Conservation (phyloP, 2,113 vertebrate species). For the Spizaetus ornatus region DNA sequence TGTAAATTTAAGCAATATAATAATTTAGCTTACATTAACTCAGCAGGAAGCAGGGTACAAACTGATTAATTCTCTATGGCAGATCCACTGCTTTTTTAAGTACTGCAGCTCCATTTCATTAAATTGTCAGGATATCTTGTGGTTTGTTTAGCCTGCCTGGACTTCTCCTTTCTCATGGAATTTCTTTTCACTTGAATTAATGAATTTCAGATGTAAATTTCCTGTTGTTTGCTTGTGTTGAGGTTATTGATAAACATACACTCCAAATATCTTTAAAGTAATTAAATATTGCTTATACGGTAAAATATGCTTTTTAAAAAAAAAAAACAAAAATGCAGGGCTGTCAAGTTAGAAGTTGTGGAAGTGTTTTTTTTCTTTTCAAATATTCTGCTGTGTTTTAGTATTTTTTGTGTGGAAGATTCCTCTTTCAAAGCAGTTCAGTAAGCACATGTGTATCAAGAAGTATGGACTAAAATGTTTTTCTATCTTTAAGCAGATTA, state of each 20-base stretch:
- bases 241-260: neutral
- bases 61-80: conserved; percentile 60
- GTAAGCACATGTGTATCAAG: neutral
- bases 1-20: conserved; percentile 72
- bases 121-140: conserved; percentile 40
- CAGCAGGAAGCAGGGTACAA: conserved; percentile 66
- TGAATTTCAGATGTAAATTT: neutral
- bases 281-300: neutral
- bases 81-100: conserved; percentile 55
- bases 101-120: conserved; percentile 35
- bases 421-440: conserved; percentile 20
- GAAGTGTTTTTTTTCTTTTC: neutral
- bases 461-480: neutral
- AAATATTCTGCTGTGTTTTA: neutral
- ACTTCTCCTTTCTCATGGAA: neutral
- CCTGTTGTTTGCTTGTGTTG: neutral
- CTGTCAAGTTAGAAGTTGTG: neutral
- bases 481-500: conserved; percentile 35
- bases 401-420: neutral
- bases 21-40: conserved; percentile 73
- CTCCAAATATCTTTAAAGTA: neutral
- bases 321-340: too few relatives aligned
- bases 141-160: conserved; percentile 3
- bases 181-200: neutral
- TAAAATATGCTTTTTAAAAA: neutral